phyloP scores from a whole-genome alignment of 53 echinoderm and acorn worm species.

The Luidia sarsii region DNA sequence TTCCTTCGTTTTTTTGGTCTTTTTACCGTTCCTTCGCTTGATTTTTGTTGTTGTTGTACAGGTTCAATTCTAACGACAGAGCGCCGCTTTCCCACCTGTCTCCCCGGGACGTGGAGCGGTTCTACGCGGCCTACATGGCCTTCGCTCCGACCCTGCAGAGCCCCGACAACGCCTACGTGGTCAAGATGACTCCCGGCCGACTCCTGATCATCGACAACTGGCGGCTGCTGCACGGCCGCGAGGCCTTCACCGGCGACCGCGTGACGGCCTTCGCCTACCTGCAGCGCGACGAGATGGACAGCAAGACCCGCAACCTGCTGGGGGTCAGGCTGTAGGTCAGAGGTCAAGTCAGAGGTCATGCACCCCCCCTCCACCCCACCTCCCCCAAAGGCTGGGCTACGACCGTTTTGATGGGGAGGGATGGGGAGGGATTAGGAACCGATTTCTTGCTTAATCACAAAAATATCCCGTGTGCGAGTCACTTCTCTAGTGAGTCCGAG shows the following conservation, averaged over 20 bases:
- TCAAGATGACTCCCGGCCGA: conserved; percentile 74
- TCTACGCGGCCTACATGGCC: conserved; percentile 79
- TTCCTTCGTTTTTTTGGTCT: neutral
- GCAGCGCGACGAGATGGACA: conserved; percentile 57
- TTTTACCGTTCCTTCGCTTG: neutral
- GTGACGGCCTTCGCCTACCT: conserved; percentile 68
- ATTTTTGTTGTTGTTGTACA: too few relatives aligned
- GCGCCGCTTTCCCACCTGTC: conserved; percentile 62
- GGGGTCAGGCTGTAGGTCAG: conserved; percentile 5
- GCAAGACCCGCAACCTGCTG: conserved; percentile 39
- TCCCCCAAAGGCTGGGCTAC: too few relatives aligned
- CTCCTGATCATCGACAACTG: conserved; percentile 91
- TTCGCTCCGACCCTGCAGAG: conserved; percentile 62
- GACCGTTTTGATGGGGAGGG: too few relatives aligned
- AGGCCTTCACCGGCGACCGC: conserved; percentile 76
- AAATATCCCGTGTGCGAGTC: too few relatives aligned
- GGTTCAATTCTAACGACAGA: conserved; percentile 83
- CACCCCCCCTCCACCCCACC: too few relatives aligned
- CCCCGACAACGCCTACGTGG: conserved; percentile 47
- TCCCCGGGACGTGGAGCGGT: conserved; percentile 55
- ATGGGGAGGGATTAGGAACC: too few relatives aligned
- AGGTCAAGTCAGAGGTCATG: too few relatives aligned
- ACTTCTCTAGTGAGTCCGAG: too few relatives aligned
- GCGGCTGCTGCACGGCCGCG: conserved; percentile 82
- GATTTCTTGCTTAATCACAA: too few relatives aligned